Conservation (phyloP, 2,113 vertebrate species). For the Chamaea fasciata region DNA sequence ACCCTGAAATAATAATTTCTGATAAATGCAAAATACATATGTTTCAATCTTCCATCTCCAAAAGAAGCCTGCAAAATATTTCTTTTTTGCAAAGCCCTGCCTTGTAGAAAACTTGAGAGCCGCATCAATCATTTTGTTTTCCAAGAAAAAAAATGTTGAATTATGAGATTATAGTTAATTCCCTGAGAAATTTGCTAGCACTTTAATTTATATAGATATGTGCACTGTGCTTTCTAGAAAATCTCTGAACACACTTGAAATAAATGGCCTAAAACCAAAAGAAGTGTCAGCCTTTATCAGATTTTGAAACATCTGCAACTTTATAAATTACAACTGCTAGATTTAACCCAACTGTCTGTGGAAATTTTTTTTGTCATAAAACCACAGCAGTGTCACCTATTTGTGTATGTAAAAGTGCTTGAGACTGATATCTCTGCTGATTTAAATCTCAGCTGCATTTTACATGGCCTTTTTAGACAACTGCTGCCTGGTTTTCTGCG, state of each 20-base stretch:
- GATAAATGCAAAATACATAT: neutral
- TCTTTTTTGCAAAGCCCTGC: neutral
- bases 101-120: neutral
- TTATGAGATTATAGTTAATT: neutral
- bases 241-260: neutral
- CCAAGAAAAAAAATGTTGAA: neutral
- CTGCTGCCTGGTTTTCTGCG: neutral
- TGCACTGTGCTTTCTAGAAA: neutral
- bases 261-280: neutral
- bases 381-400: neutral
- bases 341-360: neutral
- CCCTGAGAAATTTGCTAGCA: neutral
- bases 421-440: neutral
- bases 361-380: neutral
- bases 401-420: neutral
- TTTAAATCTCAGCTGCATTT: neutral
- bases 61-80: neutral
- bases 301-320: slow-evolving; percentile 21
- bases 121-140: neutral
- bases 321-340: neutral
- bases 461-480: neutral
- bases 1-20: neutral
- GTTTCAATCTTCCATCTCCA: neutral
- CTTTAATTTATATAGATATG: neutral
- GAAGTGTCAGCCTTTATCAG: neutral